Base-by-base conservation (phyloP, 2,113 vertebrate genomes). In the Forbesichthys agassizii region DNA sequence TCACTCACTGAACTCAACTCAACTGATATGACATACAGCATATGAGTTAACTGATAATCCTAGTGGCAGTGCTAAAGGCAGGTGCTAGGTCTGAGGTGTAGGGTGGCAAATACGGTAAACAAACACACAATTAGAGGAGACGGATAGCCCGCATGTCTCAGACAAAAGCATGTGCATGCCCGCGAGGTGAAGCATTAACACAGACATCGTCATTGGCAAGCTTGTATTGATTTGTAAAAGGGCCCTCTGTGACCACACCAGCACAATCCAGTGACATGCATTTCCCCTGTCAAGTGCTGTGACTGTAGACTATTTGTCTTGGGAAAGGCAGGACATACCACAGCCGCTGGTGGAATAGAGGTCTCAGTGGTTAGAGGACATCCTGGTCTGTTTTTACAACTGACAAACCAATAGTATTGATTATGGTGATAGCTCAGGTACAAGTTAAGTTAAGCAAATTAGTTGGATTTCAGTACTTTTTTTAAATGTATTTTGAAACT, bases 141-240 rank as follows among this genome's bases (percentile, higher is more conserved):
- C 54, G 61, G 56, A 36, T 63, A 68, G 62, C 57, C 73, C 53
- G 57, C 65, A 65, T 16, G 57, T 55, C 66, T 77, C 53, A 20
- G 46, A 48, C 56, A 55, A 48, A 36, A 55, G 57, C 27, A 27
- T 27, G 80, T 71, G 66, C 68, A 77, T 63, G 72, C 79, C 77
- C 20, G 62, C 7, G 11, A 53, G 27, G 67, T 76, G 68, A 84
- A 66, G 80, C 77, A 75, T 77, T 75, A 84, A 78, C 73, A 75
- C 69, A 75, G 83, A 79, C 75, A 82, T 79, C 73, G 78, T 68
- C 75, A 81, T 75, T 81, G 86, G 73, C 85, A 87, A 80, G 51
- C 75, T 74, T 1, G 5, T 81, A 86, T 88, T 75, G 85, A 87
- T 87, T 77, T 71, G 76, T 60, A 64, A 81, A 75, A 58, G 52